Base-by-base conservation (phyloP, 2,797 vertebrate genomes). In the Nothura maculosa region DNA sequence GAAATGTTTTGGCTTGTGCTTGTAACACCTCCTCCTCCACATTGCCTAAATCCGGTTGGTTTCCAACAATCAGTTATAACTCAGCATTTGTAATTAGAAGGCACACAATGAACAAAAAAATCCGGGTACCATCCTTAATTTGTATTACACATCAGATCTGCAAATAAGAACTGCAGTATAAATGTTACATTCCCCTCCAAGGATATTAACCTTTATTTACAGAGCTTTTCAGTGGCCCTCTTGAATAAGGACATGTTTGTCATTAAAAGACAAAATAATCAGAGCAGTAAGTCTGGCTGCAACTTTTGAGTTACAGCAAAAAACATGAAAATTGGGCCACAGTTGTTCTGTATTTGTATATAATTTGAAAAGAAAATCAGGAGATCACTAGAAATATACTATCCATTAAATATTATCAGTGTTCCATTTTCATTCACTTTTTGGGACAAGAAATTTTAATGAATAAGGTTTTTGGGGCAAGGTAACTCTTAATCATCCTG, bases 181-280 rank as follows among this genome's bases (percentile, higher is more conserved):
- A 95, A 86, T 60, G 83, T 66, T 83, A 66, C 28, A 57, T 50
- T 87, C 85, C 57, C 73, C 67, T 94, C 69, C 74, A 81, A 94
- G 81, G 67, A 78, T 43, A 94, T 90, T 92, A 96, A 93, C 77
- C 43, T 93, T 83, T 77, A 74, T 76, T 89, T 74, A 79, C 40
- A 77, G 8, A 78, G 24, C 48, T 50, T 50, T 50, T 24, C 64
- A 52, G 48, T 76, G 52, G 48, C 36, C 60, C 19, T 27, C 43
- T 45, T 63, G 81, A 90, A 81, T 64, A 90, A 73, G 32, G 91
- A 48, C 18, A 58, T 79, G 43, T 83, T 85, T 87, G 81, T 58
- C 36, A 92, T 76, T 87, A 94, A 85, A 90, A 67, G 77, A 16
- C 93, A 85, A 92, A 94, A 76, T 92, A 94, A 93, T 91, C 74